Base-by-base conservation (phyloP, 2,888 invertebrate genomes). In the Pilophorus perplexus region DNA sequence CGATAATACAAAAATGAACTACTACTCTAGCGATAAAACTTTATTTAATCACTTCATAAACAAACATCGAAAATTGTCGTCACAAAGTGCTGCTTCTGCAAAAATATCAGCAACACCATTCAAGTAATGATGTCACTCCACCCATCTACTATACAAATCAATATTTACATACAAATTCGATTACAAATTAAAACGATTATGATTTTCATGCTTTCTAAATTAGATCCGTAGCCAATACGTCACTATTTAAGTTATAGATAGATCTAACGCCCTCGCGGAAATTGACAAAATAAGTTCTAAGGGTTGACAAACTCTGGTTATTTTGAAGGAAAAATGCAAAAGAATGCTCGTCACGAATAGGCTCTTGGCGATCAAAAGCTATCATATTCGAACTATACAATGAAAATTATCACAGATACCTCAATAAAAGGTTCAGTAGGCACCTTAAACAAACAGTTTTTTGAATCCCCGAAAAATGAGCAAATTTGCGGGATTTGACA, bases 101-200 rank as follows among this genome's bases (percentile, higher is more conserved):
- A 62, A 62, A 62, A 62, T 62, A 62, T 46, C 33, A 62, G 62
- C 25, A 62, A 62, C 62, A 62, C 27, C 62, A 59, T n/a, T 25
- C 54, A 25, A 20, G 40, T n/a, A 22, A 62, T 46, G 48, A 48
- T 48, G 62, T 33, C 33, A 62, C 62, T 62, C 48, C 48, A 46
- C 28, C 5, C 12, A 38, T 62, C 62, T 62, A 62, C 62, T 46
- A 62, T 62, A 62, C 62, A 46, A 37, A 62, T 62, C 8, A 40
- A 27, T 62, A 62, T 62, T 33, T 62, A 62, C 60, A 60, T 40
- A 46, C 46, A 48, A 62, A 22, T 46, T 20, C 44, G 27, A 28
- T 33, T 28, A 28, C 28, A 28, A 52, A 52, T 28, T 50, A 37
- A 54, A 22, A 42, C 42, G 42, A n/a, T n/a, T 14, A 10, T 14